Evolutionary conservation across 2,113 vertebrate species (phyloP).

Genomic region (Progne subis): DNA sequence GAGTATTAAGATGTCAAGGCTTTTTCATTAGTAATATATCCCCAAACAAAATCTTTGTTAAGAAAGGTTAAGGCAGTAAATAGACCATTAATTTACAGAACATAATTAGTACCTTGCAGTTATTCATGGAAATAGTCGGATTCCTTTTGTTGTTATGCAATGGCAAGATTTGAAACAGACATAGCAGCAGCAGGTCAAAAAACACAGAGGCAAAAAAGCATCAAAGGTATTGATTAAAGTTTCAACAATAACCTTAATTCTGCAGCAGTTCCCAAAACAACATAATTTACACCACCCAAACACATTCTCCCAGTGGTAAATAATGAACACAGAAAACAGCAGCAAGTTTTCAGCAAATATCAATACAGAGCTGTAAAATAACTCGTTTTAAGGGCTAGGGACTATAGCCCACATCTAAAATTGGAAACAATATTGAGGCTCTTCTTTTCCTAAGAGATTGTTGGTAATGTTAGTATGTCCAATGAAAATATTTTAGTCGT

Average conservation of each 20-base stretch:
- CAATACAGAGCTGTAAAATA: neutral
- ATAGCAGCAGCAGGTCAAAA: neutral
- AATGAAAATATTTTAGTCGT: neutral
- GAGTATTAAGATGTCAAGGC: slow-evolving; percentile 61
- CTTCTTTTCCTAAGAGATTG: neutral
- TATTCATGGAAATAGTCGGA: slow-evolving; percentile 36
- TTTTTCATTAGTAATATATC: slow-evolving; percentile 68
- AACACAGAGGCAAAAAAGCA: neutral
- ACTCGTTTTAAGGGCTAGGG: neutral
- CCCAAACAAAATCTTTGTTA: slow-evolving; percentile 62
- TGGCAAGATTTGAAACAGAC: slow-evolving; percentile 38
- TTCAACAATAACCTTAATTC: slow-evolving; percentile 33
- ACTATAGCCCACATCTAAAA: neutral
- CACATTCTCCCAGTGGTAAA: neutral
- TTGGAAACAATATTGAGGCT: neutral
- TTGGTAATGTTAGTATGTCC: neutral
- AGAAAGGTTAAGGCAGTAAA: slow-evolving; percentile 62
- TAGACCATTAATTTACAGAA: slow-evolving; percentile 67
- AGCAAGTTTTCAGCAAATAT: neutral
- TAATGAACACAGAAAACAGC: neutral
- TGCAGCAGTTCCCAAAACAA: neutral
- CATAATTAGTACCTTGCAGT: slow-evolving; percentile 67
- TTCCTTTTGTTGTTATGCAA: slow-evolving; percentile 31
- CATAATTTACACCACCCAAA: slow-evolving; percentile 19
- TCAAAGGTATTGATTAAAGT: slow-evolving; percentile 29